Percentiles rank a stretch among this genome's conserved stretches.
Conservation (phyloP, 2,797 vertebrate genomes). For the Semotilus atromaculatus region DNA sequence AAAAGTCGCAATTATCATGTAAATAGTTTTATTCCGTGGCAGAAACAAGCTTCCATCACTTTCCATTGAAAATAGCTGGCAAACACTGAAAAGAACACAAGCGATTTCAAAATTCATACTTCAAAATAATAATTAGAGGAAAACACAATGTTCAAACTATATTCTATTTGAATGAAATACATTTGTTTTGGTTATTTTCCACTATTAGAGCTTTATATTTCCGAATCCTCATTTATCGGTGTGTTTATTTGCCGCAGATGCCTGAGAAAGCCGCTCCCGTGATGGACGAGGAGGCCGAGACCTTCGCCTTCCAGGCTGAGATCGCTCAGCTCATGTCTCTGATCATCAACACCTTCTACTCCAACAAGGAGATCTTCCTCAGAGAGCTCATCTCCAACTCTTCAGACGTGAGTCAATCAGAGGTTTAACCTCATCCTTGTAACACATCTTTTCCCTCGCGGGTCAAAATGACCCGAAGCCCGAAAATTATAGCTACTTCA, state of each 20-base stretch:
- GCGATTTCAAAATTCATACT: too few species aligned
- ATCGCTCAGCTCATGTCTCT: slow-evolving; percentile 93
- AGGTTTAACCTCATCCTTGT: too few species aligned
- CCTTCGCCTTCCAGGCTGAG: slow-evolving; percentile 93
- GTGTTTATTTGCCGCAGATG: slow-evolving; percentile 77
- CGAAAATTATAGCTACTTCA: too few species aligned
- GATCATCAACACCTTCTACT: slow-evolving; percentile 95
- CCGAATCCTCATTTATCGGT: not conserved
- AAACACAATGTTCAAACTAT: not conserved
- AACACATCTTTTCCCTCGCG: too few species aligned
- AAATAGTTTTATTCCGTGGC: too few species aligned
- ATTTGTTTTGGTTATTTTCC: not conserved
- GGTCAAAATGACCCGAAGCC: too few species aligned
- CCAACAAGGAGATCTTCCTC: slow-evolving; percentile 92
- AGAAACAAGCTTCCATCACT: too few species aligned
- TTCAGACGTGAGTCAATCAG: slow-evolving; percentile 76
- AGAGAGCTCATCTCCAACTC: slow-evolving; percentile 91
- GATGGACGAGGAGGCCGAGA: slow-evolving; percentile 93
- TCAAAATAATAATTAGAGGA: not conserved
- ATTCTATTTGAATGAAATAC: not conserved
- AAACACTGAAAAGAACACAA: too few species aligned
- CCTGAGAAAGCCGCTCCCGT: slow-evolving; percentile 78
- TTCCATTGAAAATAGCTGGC: too few species aligned
- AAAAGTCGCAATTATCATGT: too few species aligned
- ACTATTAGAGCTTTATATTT: not conserved